Evolutionary conservation across 1,140 invertebrate species (phyloP).

Genomic region (Hylaeus anthracinus): DNA sequence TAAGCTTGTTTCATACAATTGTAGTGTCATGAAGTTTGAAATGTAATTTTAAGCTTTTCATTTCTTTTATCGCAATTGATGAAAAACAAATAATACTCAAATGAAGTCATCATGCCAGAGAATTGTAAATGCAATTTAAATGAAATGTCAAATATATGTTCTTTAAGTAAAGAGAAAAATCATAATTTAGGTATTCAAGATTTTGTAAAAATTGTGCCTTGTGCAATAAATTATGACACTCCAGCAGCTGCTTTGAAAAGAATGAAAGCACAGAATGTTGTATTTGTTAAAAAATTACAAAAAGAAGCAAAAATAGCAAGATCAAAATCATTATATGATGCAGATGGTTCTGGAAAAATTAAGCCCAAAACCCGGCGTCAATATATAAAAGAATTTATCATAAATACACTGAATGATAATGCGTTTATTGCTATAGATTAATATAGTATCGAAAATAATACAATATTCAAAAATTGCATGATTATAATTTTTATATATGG

Average conservation of each 20-base stretch:
- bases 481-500: neutral
- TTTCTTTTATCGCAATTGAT: neutral
- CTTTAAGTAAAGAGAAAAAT: neutral
- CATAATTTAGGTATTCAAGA: constrained; percentile 11
- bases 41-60: constrained; percentile 6
- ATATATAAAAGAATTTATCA: constrained; percentile 49
- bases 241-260: neutral
- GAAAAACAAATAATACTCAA: neutral
- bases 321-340: constrained; percentile 14
- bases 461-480: neutral
- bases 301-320: constrained; percentile 21
- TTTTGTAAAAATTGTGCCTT: constrained; percentile 21
- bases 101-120: neutral
- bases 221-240: neutral
- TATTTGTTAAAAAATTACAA: constrained; percentile 17
- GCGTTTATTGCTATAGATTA: constrained; percentile 43
- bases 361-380: constrained; percentile 32
- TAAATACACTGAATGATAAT: constrained; percentile 41
- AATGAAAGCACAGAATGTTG: constrained; percentile 14
- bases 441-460: neutral
- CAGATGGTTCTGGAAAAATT: constrained; percentile 26
- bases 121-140: constrained; percentile 8
- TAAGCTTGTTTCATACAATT: neutral
- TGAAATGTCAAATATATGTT: neutral
- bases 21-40: constrained; percentile 5